Base-by-base conservation (phyloP, 2,797 vertebrate genomes). In the Aplochiton taeniatus region DNA sequence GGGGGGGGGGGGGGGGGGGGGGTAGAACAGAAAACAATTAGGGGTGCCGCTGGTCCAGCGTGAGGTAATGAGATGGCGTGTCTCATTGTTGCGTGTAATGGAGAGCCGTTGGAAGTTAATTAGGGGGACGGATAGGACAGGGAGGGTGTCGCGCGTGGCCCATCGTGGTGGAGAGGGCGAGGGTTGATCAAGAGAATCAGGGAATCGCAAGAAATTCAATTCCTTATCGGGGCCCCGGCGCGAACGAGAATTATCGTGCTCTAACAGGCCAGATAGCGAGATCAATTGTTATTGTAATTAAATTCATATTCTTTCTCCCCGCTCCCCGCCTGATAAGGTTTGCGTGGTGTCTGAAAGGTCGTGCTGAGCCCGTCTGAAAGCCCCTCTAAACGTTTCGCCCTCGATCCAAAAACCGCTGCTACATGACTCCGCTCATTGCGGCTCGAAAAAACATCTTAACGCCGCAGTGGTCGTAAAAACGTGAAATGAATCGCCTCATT, bases 101-200 rank as follows among this genome's bases (percentile, higher is more conserved):
- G 88, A 88, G 85, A 91, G 87, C 84, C 81, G 87, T 89, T 89
- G 90, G 86, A 90, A 90, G 87, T 91, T 91, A 90, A 92, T 91
- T 89, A 86, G 85, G 87, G n/a, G 83, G 80, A 77, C 54, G 90
- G 86, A 87, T 81, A 87, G 85, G 83, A 89, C 83, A 87, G 81
- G 77, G 85, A 79, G 78, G 84, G 74, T 71, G 81, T 82, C 83
- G 79, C 83, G 83, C 74, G 61, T 44, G 12, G 56, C 62, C 75
- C 70, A 83, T 76, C 81, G 82, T 81, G 63, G 73, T 5, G 7
- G 41, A 8, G 20, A 61, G 66, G 75, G n/a, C 5, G 64, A 45
- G 72, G 74, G 73, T 82, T 86, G 84, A 89, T 87, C 77, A 54
- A 63, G 72, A 69, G 69, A 87, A 84, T 87, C 84, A 81, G 73